Evolutionary conservation across 2,113 vertebrate genomes (phyloP).

Genomic region (Hylia prasina): DNA sequence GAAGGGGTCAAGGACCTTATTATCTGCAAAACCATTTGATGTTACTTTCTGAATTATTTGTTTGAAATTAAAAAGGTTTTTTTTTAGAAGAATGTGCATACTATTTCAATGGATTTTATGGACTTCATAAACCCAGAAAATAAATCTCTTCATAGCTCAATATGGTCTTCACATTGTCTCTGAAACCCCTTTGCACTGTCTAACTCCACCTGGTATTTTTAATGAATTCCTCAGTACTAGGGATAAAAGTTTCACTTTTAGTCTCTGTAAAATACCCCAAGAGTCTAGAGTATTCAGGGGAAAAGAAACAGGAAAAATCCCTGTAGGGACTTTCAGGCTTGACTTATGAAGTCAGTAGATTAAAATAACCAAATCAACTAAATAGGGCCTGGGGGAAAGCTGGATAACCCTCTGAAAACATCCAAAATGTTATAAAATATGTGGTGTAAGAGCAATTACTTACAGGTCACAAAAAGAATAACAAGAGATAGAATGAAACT

Average conservation of each 20-base stretch:
- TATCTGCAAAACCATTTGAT: not conserved
- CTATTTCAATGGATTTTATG: not conserved
- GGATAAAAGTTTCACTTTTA: not conserved
- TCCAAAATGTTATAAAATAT: not conserved
- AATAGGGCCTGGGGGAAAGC: not conserved
- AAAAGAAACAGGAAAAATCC: not conserved
- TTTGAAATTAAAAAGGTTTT: not conserved
- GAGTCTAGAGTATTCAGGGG: not conserved
- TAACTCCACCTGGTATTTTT: not conserved
- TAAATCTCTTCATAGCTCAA: not conserved
- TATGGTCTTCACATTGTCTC: not conserved
- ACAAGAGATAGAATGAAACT: not conserved
- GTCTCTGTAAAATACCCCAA: not conserved
- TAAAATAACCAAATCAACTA: conserved; percentile 5
- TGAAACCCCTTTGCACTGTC: not conserved
- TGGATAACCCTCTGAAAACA: not conserved
- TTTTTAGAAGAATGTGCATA: not conserved
- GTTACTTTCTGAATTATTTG: not conserved
- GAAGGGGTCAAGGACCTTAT: not conserved
- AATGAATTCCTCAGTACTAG: not conserved
- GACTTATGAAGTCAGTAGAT: not conserved
- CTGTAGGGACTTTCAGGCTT: not conserved
- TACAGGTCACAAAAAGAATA: not conserved
- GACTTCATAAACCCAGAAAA: not conserved
- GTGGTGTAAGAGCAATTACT: not conserved